Conservation (phyloP, 2,888 invertebrate genomes). For the Melanostoma scalare region DNA sequence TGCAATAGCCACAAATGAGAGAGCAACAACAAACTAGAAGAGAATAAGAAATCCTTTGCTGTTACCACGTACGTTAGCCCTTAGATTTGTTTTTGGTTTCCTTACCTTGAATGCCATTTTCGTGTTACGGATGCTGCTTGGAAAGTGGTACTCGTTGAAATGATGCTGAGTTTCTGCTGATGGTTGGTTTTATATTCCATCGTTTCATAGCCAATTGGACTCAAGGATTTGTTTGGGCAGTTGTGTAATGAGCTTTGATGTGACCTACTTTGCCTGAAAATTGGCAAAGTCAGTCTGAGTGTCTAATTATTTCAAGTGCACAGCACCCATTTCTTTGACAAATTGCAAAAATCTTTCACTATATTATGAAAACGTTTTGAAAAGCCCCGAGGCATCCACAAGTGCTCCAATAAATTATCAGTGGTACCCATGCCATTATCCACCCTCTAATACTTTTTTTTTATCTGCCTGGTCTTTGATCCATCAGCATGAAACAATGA, state of each 20-base stretch:
- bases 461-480: slow-evolving; percentile 1
- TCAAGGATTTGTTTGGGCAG: too few relatives aligned
- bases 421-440: background rate
- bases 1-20: slow-evolving; percentile 73
- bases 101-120: slow-evolving; percentile 54
- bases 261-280: too few relatives aligned
- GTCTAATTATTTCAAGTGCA: too few relatives aligned
- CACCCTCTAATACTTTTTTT: background rate
- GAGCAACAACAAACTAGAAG: slow-evolving; percentile 68
- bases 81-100: background rate
- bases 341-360: too few relatives aligned
- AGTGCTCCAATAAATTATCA: slow-evolving; percentile 28
- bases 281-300: too few relatives aligned
- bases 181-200: too few relatives aligned
- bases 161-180: background rate
- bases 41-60: background rate
- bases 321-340: too few relatives aligned
- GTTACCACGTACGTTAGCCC: too few relatives aligned
- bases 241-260: too few relatives aligned
- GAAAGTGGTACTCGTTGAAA: background rate
- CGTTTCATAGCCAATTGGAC: too few relatives aligned
- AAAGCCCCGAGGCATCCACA: background rate
- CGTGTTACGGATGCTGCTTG: background rate
- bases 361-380: too few relatives aligned
- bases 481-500: slow-evolving; percentile 14